Conservation (phyloP, 2,888 invertebrate species). For the Plebejus anna region DNA sequence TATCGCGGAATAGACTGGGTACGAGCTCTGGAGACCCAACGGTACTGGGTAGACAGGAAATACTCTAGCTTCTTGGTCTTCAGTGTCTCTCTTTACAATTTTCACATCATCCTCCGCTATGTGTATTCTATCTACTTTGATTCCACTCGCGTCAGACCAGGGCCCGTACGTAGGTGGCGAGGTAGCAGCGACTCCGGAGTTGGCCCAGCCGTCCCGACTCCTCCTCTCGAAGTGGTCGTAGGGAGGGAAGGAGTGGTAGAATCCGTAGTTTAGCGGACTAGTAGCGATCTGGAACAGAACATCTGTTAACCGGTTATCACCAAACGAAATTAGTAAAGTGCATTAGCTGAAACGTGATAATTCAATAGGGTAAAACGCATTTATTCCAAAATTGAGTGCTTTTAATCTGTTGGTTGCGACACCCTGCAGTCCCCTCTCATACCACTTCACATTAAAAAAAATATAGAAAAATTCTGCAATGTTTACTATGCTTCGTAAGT, state of each 20-base stretch:
- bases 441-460: too few relatives aligned
- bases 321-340: slow-evolving; percentile 55
- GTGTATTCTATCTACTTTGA: slow-evolving; percentile 59
- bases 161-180: slow-evolving; percentile 48
- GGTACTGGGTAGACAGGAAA: slow-evolving; percentile 56
- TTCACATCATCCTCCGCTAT: slow-evolving; percentile 40
- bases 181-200: slow-evolving; percentile 55
- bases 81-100: slow-evolving; percentile 39
- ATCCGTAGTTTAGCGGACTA: slow-evolving; percentile 87
- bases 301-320: slow-evolving; percentile 72
- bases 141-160: slow-evolving; percentile 45
- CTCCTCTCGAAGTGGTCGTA: slow-evolving; percentile 72
- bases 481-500: too few relatives aligned
- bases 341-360: slow-evolving; percentile 45
- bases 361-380: slow-evolving; percentile 8
- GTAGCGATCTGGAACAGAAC: slow-evolving; percentile 83
- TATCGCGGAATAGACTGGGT: slow-evolving; percentile 51
- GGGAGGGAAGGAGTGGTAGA: slow-evolving; percentile 81
- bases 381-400: background rate
- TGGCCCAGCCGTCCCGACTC: slow-evolving; percentile 57
- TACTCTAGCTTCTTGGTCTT: slow-evolving; percentile 45
- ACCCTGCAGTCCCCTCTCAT: too few relatives aligned
- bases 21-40: slow-evolving; percentile 39
- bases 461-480: too few relatives aligned
- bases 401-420: too few relatives aligned